Base-by-base conservation (phyloP, 2,797 vertebrate species). In the Echiichthys vipera region DNA sequence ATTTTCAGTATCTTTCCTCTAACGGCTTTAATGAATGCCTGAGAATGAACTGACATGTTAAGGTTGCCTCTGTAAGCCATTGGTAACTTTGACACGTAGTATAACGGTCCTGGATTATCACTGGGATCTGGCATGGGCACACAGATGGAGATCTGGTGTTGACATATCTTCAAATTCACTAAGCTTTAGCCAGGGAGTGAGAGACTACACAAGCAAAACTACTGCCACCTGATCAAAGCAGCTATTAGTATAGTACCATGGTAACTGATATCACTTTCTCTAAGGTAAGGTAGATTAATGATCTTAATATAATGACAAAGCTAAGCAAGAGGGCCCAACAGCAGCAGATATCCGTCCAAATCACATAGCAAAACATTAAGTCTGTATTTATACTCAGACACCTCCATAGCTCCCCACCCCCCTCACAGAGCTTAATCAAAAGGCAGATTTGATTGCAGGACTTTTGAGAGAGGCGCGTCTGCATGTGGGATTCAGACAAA, bases 361-460 rank as follows among this genome's bases (percentile, higher is more conserved):
- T 77, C 65, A 72, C 47, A 56, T 58, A 20, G 53, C 62, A 49
- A 45, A 70, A 87, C 65, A 83, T 65, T 69, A 34, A 81, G 50
- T 4, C 40, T 0, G 10, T 25, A 72, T 86, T 77, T 71, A 71
- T 71, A 82, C 68, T 79, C 45, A 84, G 77, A 79, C 81, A 49
- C 49, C 65, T 74, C 66, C 5, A 1, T 13, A 32, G 59, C 54
- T 43, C 66, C 58, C 18, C 65, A 45, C 34, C 14, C 25, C 51
- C 39, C 32, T 32, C 51, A 57, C 34, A 43, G 14, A 63, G 61
- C 22, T 69, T 80, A 83, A 88, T 88, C 79, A 83, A 47, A 65
- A 76, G 71, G 37, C 61, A 74, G 34, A 72, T 81, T 71, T 88
- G 81, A 89, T 85, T 86, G 80, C 64, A 66, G 57, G 18, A 54